Evolutionary conservation across 2,888 invertebrate genomes (phyloP), one percentile per base, ranked within the genome.

Genomic region (Agrypnus murinus): DNA sequence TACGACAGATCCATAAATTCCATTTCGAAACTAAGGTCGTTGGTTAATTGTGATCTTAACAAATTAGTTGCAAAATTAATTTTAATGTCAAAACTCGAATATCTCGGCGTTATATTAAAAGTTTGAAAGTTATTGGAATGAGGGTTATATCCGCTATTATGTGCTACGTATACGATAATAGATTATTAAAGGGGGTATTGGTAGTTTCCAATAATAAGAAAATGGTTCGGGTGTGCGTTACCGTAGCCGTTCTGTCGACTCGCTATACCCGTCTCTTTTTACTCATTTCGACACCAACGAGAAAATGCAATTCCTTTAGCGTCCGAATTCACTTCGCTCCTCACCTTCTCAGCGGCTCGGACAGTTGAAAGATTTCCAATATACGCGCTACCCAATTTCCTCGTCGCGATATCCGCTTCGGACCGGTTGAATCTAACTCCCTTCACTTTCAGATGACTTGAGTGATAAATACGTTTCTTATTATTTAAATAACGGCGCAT

Each of bases 321-420:
- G 79, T 78, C 78, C 79, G 75, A 74, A 73, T 75, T 77, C 76
- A 72, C 77, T 76, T 76, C 74, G 74, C 77, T 74, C 79, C 79
- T 77, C 81, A 80, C 82, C 82, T 81, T 80, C 81, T 77, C 80
- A 77, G 75, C 80, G 78, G 80, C 80, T 83, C 81, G 85, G 84
- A 85, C 85, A 84, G 84, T 84, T 84, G 84, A 85, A 85, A 85
- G 84, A 85, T 85, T 85, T 85, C 85, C 85, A 85, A 85, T 85
- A 85, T 85, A 84, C 84, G 84, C 83, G 83, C 83, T 79, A 82
- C 82, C 83, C 84, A 84, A 84, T 84, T 84, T 84, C 84, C 84
- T 82, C 81, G 81, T 78, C 81, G 70, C 70, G 82, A 83, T 84
- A 84, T 83, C 83, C 83, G 80, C 69, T 74, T 72, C 78, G 77